Evolutionary conservation across 2,797 vertebrate genomes (phyloP).

Genomic region (Falco peregrinus): DNA sequence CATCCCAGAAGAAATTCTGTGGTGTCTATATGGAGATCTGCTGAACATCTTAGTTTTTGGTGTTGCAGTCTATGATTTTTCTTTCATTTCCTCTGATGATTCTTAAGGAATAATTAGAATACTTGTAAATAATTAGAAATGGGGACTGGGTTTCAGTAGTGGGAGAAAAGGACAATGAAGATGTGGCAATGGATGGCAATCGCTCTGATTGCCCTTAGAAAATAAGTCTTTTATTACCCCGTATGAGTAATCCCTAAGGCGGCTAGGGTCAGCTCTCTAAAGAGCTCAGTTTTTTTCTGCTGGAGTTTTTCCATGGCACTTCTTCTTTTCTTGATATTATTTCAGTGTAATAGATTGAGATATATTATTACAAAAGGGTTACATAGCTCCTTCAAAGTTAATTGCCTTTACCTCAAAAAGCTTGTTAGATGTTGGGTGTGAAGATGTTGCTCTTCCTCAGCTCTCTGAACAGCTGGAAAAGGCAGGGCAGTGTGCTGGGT

Average conservation of each 20-base stretch:
- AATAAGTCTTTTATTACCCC: rapidly evolving
- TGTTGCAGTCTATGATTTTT: not conserved
- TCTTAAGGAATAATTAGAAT: not conserved
- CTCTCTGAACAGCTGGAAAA: not conserved
- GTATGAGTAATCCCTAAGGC: not conserved
- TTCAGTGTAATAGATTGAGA: not conserved
- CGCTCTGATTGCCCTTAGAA: not conserved
- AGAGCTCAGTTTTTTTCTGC: not conserved
- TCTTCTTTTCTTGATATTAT: not conserved
- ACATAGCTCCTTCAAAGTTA: not conserved
- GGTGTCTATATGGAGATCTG: rapidly evolving
- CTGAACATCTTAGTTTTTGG: not conserved
- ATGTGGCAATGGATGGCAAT: not conserved
- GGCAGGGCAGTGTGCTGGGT: not conserved
- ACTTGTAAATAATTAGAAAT: not conserved
- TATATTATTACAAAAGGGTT: not conserved
- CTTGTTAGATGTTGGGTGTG: not conserved
- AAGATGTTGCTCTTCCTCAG: not conserved
- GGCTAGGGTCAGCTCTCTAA: not conserved
- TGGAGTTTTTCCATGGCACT: not conserved
- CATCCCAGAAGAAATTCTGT: not conserved
- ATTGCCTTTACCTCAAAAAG: not conserved
- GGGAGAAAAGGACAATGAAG: not conserved
- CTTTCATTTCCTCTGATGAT: not conserved
- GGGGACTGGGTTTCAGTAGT: not conserved